Base-by-base conservation (phyloP, 1,140 invertebrate species). In the Ptiloglossa arizonensis region DNA sequence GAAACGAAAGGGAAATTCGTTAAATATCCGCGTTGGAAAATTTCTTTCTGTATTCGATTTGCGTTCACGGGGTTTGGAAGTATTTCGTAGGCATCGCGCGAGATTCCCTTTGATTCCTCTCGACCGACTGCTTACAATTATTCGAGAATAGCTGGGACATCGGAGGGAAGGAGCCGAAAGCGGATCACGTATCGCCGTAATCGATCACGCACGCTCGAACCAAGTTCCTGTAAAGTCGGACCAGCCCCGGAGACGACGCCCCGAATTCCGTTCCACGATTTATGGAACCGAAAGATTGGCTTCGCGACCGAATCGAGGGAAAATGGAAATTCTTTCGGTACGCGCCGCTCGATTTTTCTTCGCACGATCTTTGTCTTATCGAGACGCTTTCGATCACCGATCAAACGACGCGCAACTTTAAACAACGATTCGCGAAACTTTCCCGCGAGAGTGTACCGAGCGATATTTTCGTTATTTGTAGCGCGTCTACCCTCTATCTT, bases 141-240 rank as follows among this genome's bases (percentile, higher is more conserved):
- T 62, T 24, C 35, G 24, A 15, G 22, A 48, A 59, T 57, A n/a
- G 50, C 59, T 5, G 24, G 3, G 22, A 15, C 2, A 3, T 29
- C 44, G 24, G 1, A 5, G 24, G 29, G 44, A 1, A 4, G 0
- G 22, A 24, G n/a, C 24, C 35, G n/a, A 68, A 75, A 59, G 46
- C 66, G 74, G 35, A 50, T 76, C 74, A 70, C 63, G 63, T 68
- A 59, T 56, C 64, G 64, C 9, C 22, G 56, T 13, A 63, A 60
- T 76, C 64, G 64, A 50, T 76, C 64, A 64, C 63, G 73, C 48
- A 35, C 24, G 1, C 35, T 6, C 32, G 59, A 46, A 22, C 41
- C 29, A 46, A 69, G 32, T 59, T 59, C 41, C 46, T n/a, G 62
- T 38, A 52, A 72, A 54, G n/a, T 57, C 52, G 2, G n/a, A 35